These are phyloP conservation scores for Lutjanus erythropterus DNA, from an alignment of 2,113 vertebrate species.

Conservation along the genomic window DNA sequence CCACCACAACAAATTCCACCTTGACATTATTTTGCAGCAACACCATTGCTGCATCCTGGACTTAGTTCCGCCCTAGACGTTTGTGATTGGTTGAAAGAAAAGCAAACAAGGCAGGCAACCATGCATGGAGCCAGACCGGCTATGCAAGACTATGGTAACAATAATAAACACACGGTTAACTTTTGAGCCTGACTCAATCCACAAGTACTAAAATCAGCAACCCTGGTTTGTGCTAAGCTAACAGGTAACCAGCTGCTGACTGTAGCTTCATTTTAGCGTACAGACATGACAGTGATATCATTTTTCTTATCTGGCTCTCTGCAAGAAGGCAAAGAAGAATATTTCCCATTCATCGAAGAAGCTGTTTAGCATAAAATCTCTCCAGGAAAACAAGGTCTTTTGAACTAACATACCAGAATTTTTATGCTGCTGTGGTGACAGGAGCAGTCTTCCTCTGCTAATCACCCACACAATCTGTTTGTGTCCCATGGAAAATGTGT, in stretches of 20 bases:
- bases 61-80: too few species aligned
- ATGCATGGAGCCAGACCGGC: too few species aligned
- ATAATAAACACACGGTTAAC: too few species aligned
- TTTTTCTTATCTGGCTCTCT: not conserved
- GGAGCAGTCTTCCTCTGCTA: not conserved
- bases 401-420: not conserved
- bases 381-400: not conserved
- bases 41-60: too few species aligned
- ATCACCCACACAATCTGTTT: not conserved
- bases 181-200: too few species aligned
- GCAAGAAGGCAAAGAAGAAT: not conserved
- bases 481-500: slow-evolving; percentile 7
- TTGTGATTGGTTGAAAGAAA: too few species aligned
- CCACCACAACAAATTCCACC: too few species aligned
- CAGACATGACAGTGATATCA: not conserved
- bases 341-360: not conserved
- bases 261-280: not conserved
- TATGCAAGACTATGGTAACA: too few species aligned
- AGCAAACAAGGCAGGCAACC: too few species aligned
- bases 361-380: not conserved
- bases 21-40: too few species aligned
- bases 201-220: too few species aligned
- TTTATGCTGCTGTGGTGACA: not conserved
- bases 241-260: not conserved
- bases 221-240: not conserved